Evolutionary conservation across 2,797 vertebrate genomes (phyloP).

Genomic region (Smutsia temminckii): DNA sequence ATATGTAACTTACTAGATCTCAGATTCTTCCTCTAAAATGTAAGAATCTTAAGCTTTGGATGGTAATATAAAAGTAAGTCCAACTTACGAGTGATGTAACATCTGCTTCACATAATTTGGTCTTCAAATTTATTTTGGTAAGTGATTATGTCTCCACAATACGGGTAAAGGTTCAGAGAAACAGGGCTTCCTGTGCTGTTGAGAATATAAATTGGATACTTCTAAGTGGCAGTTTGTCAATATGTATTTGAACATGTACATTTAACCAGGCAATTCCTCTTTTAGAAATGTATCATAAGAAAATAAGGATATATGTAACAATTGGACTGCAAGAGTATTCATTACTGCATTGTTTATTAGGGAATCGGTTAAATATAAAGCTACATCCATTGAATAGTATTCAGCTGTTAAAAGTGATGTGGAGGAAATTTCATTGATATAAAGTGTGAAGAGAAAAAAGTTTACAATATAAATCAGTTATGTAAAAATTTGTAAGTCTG

Average conservation of each 20-base stretch:
- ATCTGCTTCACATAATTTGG: background rate
- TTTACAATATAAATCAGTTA: background rate
- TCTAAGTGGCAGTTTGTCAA: background rate
- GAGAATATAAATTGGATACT: constrained; percentile 1
- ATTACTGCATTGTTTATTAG: background rate
- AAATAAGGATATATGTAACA: constrained; percentile 13
- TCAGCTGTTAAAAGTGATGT: constrained; percentile 1
- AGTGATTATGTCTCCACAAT: constrained; percentile 13
- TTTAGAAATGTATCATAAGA: constrained; percentile 16
- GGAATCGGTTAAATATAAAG: background rate
- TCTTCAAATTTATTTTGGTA: constrained; percentile 26
- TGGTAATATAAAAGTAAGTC: background rate
- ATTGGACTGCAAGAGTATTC: background rate
- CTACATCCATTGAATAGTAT: background rate
- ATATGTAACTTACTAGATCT: background rate
- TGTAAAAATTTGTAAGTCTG: background rate
- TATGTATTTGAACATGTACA: background rate
- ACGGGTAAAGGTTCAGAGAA: constrained; percentile 7
- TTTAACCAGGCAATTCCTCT: background rate
- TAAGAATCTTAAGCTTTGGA: constrained; percentile 26
- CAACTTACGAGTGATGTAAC: background rate
- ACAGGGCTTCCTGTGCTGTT: background rate
- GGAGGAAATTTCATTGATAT: background rate
- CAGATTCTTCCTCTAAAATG: constrained; percentile 18
- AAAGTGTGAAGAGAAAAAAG: background rate